Conservation (phyloP, 2,888 invertebrate species). For the Agrotis exclamationis region DNA sequence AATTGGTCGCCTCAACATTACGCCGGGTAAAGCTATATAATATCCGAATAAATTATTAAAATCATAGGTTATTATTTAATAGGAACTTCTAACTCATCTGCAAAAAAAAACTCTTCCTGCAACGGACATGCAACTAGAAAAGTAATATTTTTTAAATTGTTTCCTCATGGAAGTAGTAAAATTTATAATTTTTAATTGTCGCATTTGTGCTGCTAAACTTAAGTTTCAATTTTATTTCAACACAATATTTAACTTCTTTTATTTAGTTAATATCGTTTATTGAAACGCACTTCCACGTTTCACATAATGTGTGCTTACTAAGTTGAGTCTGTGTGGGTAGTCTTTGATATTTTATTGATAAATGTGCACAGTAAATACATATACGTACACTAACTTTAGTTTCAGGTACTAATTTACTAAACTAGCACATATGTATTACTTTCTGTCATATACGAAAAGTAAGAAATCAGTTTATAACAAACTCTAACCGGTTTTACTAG, state of each 20-base stretch:
- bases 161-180: constrained; percentile 7
- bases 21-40: neutral
- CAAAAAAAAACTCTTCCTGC: constrained; percentile 4
- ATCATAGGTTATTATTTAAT: neutral
- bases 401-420: constrained; percentile 33
- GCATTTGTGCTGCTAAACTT: constrained; percentile 7
- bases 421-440: constrained; percentile 25
- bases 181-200: constrained; percentile 16
- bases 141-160: constrained; percentile 8
- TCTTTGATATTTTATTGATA: constrained; percentile 1
- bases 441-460: constrained; percentile 23
- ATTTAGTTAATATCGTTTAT: neutral
- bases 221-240: constrained; percentile 5
- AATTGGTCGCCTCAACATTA: too few relatives aligned
- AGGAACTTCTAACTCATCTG: neutral
- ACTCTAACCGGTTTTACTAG: constrained; percentile 30
- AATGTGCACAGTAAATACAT: neutral
- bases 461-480: constrained; percentile 44
- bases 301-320: neutral
- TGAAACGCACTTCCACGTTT: constrained; percentile 13
- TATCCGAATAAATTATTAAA: neutral
- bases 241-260: neutral
- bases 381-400: neutral
- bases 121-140: neutral
- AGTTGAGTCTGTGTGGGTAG: neutral